Evolutionary conservation across 2,888 invertebrate species (phyloP).

Genomic region (Lomographa bimaculata): DNA sequence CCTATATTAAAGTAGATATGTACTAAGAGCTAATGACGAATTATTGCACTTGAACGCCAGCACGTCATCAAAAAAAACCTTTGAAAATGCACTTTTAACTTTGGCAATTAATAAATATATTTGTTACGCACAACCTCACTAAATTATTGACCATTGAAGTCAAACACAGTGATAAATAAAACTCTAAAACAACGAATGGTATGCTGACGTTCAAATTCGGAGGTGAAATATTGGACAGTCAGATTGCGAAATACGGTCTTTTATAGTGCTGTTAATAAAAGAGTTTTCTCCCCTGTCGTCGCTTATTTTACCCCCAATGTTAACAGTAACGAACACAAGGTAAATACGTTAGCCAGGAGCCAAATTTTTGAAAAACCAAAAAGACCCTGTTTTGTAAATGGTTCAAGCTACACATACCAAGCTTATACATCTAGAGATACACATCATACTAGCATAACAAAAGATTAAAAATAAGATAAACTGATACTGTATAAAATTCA

Average conservation of each 20-base stretch:
- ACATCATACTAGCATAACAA: slow-evolving; percentile 35
- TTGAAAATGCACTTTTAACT: slow-evolving; percentile 72
- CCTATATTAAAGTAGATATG: slow-evolving; percentile 60
- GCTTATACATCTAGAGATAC: slow-evolving; percentile 50
- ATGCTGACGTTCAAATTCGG: slow-evolving; percentile 59
- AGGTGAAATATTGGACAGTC: slow-evolving; percentile 43
- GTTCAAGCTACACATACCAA: slow-evolving; percentile 48
- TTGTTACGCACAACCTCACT: slow-evolving; percentile 51
- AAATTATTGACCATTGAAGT: slow-evolving; percentile 34
- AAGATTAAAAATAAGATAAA: slow-evolving; percentile 33
- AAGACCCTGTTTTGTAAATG: slow-evolving; percentile 63
- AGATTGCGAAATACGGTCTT: slow-evolving; percentile 59
- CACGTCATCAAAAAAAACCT: slow-evolving; percentile 49
- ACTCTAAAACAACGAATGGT: slow-evolving; percentile 50
- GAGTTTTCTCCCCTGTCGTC: slow-evolving; percentile 53
- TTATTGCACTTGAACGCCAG: slow-evolving; percentile 56
- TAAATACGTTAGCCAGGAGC: slow-evolving; percentile 55
- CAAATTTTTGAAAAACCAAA: slow-evolving; percentile 65
- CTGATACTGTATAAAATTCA: slow-evolving; percentile 10
- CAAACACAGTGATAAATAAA: slow-evolving; percentile 54
- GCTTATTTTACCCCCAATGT: slow-evolving; percentile 39
- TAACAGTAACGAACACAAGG: slow-evolving; percentile 50
- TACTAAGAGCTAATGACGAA: slow-evolving; percentile 48
- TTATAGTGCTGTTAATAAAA: slow-evolving; percentile 62
- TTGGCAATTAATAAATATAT: slow-evolving; percentile 61